These are phyloP conservation scores for Ceratosolen fusciceps DNA, from an alignment of 1,140 invertebrate species.

Conservation along the genomic window DNA sequence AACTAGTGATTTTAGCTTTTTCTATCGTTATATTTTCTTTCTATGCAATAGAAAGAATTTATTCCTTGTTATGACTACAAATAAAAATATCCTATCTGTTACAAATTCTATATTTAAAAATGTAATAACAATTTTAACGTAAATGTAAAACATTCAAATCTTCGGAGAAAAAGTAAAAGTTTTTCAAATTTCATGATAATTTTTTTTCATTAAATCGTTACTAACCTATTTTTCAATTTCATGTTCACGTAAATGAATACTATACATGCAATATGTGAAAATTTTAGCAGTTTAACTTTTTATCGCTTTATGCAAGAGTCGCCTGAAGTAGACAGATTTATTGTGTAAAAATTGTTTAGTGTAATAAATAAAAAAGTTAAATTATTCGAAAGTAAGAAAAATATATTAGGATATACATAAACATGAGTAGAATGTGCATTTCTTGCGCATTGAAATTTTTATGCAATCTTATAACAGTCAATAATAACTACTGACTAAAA, in stretches of 20 bases:
- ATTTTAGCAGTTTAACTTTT: neutral
- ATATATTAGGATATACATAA: neutral
- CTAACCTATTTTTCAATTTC: neutral
- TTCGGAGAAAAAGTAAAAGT: neutral
- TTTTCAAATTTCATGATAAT: neutral
- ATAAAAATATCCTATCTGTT: neutral
- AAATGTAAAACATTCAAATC: neutral
- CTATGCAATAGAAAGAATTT: neutral
- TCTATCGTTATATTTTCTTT: neutral
- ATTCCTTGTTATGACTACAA: no score
- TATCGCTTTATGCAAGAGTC: slow-evolving; percentile 1
- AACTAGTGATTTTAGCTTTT: no score
- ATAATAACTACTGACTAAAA: neutral
- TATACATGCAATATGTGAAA: neutral
- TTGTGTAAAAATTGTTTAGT: neutral
- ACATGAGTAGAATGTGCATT: neutral
- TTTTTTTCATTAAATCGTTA: neutral
- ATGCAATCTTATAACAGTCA: no score
- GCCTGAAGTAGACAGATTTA: neutral
- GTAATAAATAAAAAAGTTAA: slow-evolving; percentile 7
- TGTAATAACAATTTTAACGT: neutral
- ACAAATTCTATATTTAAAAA: neutral
- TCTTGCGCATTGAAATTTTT: neutral
- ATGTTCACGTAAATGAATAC: neutral
- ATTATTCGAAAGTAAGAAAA: slow-evolving; percentile 2